Conservation (phyloP, 2,797 vertebrate genomes). For the Macroramphosus scolopax region DNA sequence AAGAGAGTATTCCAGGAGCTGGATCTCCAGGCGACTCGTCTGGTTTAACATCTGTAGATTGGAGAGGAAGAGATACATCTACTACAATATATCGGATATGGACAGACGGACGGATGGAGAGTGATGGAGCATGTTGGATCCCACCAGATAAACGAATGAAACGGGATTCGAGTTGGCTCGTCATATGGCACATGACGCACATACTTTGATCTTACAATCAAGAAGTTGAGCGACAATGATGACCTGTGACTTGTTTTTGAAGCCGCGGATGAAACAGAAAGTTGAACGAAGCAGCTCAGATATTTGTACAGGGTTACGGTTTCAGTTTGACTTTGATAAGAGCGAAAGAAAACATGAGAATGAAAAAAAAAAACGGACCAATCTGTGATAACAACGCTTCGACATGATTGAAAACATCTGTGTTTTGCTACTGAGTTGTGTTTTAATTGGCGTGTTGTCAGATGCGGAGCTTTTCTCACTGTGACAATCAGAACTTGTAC, state of each 20-base stretch:
- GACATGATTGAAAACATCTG: conserved; percentile 65
- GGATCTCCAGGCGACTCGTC: conserved; percentile 84
- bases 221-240: too few species aligned
- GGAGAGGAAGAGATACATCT: conserved; percentile 3
- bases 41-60: conserved; percentile 81
- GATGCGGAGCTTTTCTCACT: conserved; percentile 43
- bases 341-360: conserved; percentile 41
- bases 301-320: conserved; percentile 71
- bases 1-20: conserved; percentile 82
- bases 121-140: too few species aligned
- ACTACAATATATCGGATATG: too few species aligned
- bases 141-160: too few species aligned
- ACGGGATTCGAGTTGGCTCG: too few species aligned
- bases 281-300: conserved; percentile 45
- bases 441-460: conserved; percentile 74
- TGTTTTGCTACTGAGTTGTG: conserved; percentile 61
- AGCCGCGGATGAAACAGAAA: conserved; percentile 50
- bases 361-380: conserved; percentile 51
- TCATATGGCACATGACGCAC: too few species aligned
- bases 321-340: conserved; percentile 51
- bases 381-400: conserved; percentile 71
- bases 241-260: conserved; percentile 63
- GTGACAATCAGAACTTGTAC: conserved; percentile 55
- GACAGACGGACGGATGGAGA: conserved; percentile 2
- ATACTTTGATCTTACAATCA: too few species aligned